Base-by-base conservation (phyloP, 2,888 invertebrate genomes). In the Luffia ferchaultella region DNA sequence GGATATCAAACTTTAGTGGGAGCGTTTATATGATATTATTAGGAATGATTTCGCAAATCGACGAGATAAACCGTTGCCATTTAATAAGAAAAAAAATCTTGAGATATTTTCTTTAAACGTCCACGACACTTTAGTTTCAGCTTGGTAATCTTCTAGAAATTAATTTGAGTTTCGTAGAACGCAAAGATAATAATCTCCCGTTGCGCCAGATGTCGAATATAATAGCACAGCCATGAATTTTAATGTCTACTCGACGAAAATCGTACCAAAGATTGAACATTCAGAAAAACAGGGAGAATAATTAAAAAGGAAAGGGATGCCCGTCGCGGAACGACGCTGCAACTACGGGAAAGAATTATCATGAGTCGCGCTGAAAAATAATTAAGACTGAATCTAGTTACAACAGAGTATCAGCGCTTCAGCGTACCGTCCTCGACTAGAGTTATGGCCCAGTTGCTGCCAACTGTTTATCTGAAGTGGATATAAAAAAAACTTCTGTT, bases 211-310 rank as follows among this genome's bases (percentile, higher is more conserved):
- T 80, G 73, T 73, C 69, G 70, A 70, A 69, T 69, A 67, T 75
- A 71, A 77, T 72, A 70, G 73, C 71, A 60, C 61, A 70, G 73
- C 72, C 75, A 76, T 80, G 77, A 80, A 79, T 79, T 77, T 76
- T 74, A 76, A 77, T 75, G 68, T 69, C 67, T 67, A 60, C 70
- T 68, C 68, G 58, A 63, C 68, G 69, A 72, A 75, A 75, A 76
- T 73, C 70, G 55, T 62, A 70, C 76, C 69, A 73, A 72, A 78
- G 77, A 79, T 77, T 76, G 74, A 73, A 70, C 68, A 68, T 50
- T 50, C 64, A 61, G 66, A 67, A 70, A 74, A 75, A 53, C 69
- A 70, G 70, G 67, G 64, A 43, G 72, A 74, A 73, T 70, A 72
- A 75, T 75, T 73, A 74, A 73, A 66, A 67, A 60, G 60, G 62